Percentiles rank a stretch among this genome's conserved stretches.
These are phyloP conservation scores for Cyprinus carpio DNA, from an alignment of 2,113 vertebrate genomes.

Conservation along the genomic window DNA sequence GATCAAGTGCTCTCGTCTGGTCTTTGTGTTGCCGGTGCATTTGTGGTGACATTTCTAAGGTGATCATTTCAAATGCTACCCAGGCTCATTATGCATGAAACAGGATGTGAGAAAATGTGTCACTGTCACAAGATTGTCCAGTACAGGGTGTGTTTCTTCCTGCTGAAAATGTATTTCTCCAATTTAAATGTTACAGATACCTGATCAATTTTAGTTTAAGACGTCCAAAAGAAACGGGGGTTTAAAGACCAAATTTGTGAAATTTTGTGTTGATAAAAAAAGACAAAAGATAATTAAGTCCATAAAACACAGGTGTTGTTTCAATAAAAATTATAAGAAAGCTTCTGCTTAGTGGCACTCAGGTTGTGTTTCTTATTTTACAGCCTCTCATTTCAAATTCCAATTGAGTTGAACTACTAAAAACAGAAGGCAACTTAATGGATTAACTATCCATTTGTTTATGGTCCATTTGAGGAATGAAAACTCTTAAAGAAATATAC, in stretches of 20 bases:
- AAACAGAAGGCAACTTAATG: neutral
- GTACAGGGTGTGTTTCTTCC: neutral
- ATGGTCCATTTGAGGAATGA: neutral
- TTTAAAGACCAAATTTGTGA: neutral
- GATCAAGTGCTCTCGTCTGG: slow-evolving; percentile 25
- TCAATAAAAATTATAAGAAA: too few relatives aligned
- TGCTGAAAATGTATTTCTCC: neutral
- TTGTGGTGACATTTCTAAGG: slow-evolving; percentile 29
- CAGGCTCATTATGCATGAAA: neutral
- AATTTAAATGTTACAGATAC: neutral
- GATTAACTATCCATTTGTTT: neutral
- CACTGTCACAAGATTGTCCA: neutral
- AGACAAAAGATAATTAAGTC: neutral
- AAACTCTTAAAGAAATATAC: neutral
- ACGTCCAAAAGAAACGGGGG: neutral
- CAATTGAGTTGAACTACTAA: neutral
- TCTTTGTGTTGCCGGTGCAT: neutral
- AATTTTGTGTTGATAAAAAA: neutral
- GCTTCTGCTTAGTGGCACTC: neutral
- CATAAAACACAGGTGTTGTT: too few relatives aligned
- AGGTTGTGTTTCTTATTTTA: neutral
- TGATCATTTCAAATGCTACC: slow-evolving; percentile 11
- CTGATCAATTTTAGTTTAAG: neutral
- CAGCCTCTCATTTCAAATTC: neutral
- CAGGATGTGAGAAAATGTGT: neutral